These are phyloP conservation scores for Lochmaea capreae DNA, from an alignment of 2,888 invertebrate species.

Conservation along the genomic window DNA sequence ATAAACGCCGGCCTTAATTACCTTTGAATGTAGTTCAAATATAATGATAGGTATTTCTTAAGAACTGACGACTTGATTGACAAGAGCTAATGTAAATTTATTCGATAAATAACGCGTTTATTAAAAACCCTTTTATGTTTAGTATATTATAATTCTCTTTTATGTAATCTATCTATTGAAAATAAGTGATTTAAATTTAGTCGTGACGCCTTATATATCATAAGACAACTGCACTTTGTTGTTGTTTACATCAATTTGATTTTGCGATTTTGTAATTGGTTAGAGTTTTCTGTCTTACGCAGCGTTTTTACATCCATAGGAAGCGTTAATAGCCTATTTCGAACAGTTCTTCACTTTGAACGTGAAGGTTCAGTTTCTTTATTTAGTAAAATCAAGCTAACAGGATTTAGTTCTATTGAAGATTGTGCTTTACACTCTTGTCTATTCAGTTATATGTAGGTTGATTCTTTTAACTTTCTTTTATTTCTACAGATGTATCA, in stretches of 20 bases:
- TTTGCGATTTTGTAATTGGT: not conserved
- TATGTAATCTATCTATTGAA: too few relatives aligned
- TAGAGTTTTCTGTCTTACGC: not conserved
- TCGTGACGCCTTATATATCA: too few relatives aligned
- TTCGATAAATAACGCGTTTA: too few relatives aligned
- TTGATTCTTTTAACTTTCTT: not conserved
- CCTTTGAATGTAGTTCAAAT: too few relatives aligned
- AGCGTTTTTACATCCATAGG: not conserved
- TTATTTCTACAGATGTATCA: not conserved
- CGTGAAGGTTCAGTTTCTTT: not conserved
- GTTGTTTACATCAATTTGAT: not conserved
- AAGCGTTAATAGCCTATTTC: not conserved
- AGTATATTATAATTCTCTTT: too few relatives aligned
- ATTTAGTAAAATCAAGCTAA: not conserved
- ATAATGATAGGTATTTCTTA: too few relatives aligned
- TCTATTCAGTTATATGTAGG: not conserved
- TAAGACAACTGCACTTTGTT: not conserved
- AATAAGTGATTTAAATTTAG: too few relatives aligned
- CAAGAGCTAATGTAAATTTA: too few relatives aligned
- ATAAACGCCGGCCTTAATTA: too few relatives aligned
- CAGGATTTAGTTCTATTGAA: constrained; percentile 4
- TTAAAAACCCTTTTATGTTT: too few relatives aligned
- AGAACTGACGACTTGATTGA: too few relatives aligned
- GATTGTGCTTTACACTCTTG: not conserved
- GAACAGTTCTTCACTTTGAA: constrained; percentile 1